Base-by-base conservation (phyloP, 2,113 vertebrate genomes). In the Lipophrys pholis region DNA sequence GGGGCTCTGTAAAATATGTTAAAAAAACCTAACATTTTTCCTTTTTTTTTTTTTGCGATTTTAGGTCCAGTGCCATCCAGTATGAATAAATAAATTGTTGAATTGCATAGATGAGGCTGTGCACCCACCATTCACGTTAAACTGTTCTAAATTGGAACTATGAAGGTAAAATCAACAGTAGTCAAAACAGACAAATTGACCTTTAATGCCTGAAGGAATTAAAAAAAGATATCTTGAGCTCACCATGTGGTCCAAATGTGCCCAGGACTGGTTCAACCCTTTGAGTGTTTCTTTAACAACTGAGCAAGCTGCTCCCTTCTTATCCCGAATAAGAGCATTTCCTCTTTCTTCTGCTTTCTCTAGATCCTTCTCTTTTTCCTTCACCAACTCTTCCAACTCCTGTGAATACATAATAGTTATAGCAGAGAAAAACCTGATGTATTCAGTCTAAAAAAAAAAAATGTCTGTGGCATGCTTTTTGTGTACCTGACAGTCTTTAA, bases 401-500 rank as follows among this genome's bases (percentile, higher is more conserved):
- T 99, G 85, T 64, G 38, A 82, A 17, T 41, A 78, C 0, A 59
- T 49, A 6, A 30, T 8, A 12, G 39, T 49, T 30, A 12, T 11
- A 12, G 2, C 21, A 30, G 51, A 46, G 46, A 49, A 16, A 12
- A 36, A 14, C 8, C 8, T 51, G 8, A 11, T 63, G 5, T 9
- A 9, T 10, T 4, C 15, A 12, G 40, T 5, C 17, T n/a, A 14
- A 41, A 55, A 40, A 51, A 40, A 51, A 1, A 41, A 14, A 6
- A 30, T 36, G 3, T 6, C 30, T 7, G 36, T 30, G 1, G 48
- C 14, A 1, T 39, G 55, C 10, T 64, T 5, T 45, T 6, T 30
- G 0, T 0, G 35, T 92, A 99, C 97, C 95, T 98, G 96, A 89
- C 97, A 99, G 59, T 98, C 97, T 90, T 96, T 98, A 36, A 99